phyloP scores from a whole-genome alignment of 2,797 vertebrate genomes.

The Enteromius afrohamiltoni region DNA sequence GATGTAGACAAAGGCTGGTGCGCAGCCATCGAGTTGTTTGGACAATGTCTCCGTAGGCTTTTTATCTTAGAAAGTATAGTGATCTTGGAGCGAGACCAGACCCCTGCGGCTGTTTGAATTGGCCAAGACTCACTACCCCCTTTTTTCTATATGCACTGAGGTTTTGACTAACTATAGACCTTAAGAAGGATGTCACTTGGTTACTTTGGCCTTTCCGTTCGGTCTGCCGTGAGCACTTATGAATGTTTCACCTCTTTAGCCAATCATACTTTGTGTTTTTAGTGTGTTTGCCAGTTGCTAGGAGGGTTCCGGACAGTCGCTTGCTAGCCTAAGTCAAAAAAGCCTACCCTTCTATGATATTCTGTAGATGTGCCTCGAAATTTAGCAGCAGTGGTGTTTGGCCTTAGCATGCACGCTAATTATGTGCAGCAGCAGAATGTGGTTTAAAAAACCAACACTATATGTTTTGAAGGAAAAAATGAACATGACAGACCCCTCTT shows the following conservation, averaged over 20 bases:
- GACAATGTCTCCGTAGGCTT: slow-evolving; percentile 57
- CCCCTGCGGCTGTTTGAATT: slow-evolving; percentile 55
- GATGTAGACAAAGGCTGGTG: slow-evolving; percentile 49
- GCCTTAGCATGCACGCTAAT: slow-evolving; percentile 15
- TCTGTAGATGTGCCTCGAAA: slow-evolving; percentile 14
- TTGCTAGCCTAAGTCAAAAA: background rate
- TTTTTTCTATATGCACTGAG: slow-evolving; percentile 42
- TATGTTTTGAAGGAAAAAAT: slow-evolving; percentile 33
- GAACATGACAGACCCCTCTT: slow-evolving; percentile 37
- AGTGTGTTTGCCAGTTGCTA: slow-evolving; percentile 10
- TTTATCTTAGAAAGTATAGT: slow-evolving; percentile 57
- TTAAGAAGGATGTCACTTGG: slow-evolving; percentile 24
- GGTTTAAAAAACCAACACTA: slow-evolving; percentile 44
- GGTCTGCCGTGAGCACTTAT: background rate
- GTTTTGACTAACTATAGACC: slow-evolving; percentile 35
- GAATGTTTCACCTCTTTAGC: background rate
- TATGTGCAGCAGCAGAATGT: slow-evolving; percentile 36
- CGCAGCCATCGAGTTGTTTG: slow-evolving; percentile 52
- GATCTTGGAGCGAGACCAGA: slow-evolving; percentile 49
- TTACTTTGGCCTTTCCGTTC: background rate
- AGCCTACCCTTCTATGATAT: background rate
- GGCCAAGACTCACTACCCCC: slow-evolving; percentile 42
- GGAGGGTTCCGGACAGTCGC: background rate
- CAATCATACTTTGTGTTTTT: slow-evolving; percentile 13
- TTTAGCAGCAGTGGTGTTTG: background rate